Evolutionary conservation across 2,888 invertebrate species (phyloP).

Genomic region (Artemia sp.): DNA sequence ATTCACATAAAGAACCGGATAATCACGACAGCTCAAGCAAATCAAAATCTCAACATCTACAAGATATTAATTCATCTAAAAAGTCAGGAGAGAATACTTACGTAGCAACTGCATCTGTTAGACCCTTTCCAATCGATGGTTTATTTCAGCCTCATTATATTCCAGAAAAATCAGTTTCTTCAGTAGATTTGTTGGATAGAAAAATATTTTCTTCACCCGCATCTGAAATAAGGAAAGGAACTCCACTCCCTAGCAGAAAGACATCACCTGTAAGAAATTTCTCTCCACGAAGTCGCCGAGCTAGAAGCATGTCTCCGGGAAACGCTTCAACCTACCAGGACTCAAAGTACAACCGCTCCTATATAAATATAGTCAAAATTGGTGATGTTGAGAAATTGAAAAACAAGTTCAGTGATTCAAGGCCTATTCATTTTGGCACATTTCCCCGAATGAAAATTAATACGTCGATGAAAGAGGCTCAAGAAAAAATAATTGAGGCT

Average conservation of each 20-base stretch:
- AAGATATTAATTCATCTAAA: constrained; percentile 36
- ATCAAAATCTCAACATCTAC: not conserved
- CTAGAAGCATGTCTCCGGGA: constrained; percentile 29
- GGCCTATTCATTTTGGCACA: not conserved
- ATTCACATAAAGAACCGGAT: not conserved
- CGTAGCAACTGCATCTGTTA: constrained; percentile 33
- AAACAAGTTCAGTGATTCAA: constrained; percentile 44
- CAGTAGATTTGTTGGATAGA: constrained; percentile 23
- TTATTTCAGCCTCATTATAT: constrained; percentile 25
- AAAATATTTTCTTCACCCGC: constrained; percentile 22
- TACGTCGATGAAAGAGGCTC: constrained; percentile 13
- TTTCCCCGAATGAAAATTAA: not conserved
- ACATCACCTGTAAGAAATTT: constrained; percentile 15
- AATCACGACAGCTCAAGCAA: not conserved
- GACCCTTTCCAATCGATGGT: constrained; percentile 27
- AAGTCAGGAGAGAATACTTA: constrained; percentile 27
- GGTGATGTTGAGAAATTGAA: constrained; percentile 62
- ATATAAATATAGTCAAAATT: constrained; percentile 50
- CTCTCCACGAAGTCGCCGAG: constrained; percentile 23
- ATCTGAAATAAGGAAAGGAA: constrained; percentile 20
- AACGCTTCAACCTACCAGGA: constrained; percentile 51
- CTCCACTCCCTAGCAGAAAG: constrained; percentile 4
- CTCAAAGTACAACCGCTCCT: constrained; percentile 49
- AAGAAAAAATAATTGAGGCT: constrained; percentile 53
- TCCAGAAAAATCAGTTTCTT: constrained; percentile 25